Base-by-base conservation (phyloP, 2,797 vertebrate genomes). In the Gadopsis bispinosus region DNA sequence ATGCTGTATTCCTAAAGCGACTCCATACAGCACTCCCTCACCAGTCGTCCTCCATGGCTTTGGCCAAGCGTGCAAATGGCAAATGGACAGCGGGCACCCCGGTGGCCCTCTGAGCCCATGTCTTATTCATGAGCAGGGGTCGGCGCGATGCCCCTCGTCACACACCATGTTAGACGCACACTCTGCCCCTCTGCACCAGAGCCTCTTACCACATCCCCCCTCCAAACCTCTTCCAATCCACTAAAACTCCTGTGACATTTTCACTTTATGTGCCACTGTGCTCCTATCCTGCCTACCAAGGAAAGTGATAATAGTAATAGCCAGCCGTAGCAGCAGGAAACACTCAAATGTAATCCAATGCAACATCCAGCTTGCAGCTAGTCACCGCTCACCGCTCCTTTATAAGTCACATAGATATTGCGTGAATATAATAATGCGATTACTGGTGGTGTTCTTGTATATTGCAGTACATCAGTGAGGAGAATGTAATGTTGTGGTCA, bases 41-140 rank as follows among this genome's bases (percentile, higher is more conserved):
- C 70, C 88, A 77, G 84, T 89, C 86, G 48, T 91, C 89, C 87
- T 92, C 88, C 88, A 75, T 83, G 84, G 86, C 87, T 91, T 90
- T 93, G 92, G 85, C 90, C 93, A 93, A 92, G 92, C 93, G 92
- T 95, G 93, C 89, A 94, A 94, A 93, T 93, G 90, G 93, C 91
- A 94, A 95, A 93, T 91, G 91, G 93, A 90, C 93, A 91, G 84
- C 82, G 81, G 82, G 73, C 70, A 48, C 79, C 89, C 90, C 83
- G 39, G 72, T 73, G 77, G 90, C 87, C 82, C 83, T 77, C 83
- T 73, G 78, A 61, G 64, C 73, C 84, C 85, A 94, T 95, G 92
- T 90, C 92, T 95, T 93, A 94, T 94, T 94, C 94, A 95, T 95
- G 93, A 94, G 92, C 80, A 73, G 75, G 77, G 89, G 86, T 84